These are phyloP conservation scores for Lepidostoma basale DNA, from an alignment of 1,140 invertebrate genomes.

Conservation along the genomic window DNA sequence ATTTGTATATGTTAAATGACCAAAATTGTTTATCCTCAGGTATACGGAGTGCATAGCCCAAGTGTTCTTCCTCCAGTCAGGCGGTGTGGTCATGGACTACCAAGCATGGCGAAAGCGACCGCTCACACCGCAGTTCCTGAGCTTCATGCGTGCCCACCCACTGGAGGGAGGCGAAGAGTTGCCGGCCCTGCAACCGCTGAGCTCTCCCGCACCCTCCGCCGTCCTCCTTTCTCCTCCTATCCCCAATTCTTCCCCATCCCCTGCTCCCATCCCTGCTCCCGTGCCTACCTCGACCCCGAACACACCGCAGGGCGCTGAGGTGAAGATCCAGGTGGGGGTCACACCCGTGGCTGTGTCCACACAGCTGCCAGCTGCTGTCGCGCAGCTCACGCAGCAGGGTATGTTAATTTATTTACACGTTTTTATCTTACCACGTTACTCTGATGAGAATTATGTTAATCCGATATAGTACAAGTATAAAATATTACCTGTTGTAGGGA, in stretches of 20 bases:
- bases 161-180: conserved; percentile 72
- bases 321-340: conserved; percentile 68
- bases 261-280: conserved; percentile 41
- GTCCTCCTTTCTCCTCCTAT: no score
- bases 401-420: conserved; percentile 16
- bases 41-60: conserved; percentile 84
- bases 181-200: conserved; percentile 42
- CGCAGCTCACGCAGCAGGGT: conserved; percentile 66
- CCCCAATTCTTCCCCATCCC: no score
- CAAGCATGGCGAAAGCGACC: conserved; percentile 80
- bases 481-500: not conserved
- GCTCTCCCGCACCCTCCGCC: conserved; percentile 48
- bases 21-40: conserved; percentile 54
- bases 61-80: conserved; percentile 82
- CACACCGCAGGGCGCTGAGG: conserved; percentile 57
- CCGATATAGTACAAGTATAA: not conserved
- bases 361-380: conserved; percentile 66
- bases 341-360: conserved; percentile 69
- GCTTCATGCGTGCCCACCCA: conserved; percentile 76
- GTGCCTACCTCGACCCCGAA: conserved; percentile 44
- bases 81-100: conserved; percentile 88
- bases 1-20: no score
- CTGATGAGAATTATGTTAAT: not conserved
- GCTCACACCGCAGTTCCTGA: conserved; percentile 71
- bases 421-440: not conserved